A percentile compares a stretch with the other conserved stretches of the same genome.
Evolutionary conservation across 1,140 invertebrate species (phyloP).

Genomic region (Drosophila sp.): DNA sequence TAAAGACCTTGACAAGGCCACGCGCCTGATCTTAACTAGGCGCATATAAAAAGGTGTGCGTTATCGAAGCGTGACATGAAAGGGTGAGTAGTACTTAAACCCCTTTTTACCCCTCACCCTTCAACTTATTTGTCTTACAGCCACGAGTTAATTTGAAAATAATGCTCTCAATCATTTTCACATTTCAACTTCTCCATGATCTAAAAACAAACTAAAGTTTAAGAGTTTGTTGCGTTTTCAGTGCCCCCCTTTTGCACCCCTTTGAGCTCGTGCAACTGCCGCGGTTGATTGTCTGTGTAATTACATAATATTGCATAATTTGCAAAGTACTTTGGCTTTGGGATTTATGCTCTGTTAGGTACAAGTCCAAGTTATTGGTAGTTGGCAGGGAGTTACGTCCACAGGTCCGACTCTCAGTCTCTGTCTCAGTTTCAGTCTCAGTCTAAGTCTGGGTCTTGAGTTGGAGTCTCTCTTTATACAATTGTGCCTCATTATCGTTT

Average conservation of each 20-base stretch:
- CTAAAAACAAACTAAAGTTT: slow-evolving; percentile 14
- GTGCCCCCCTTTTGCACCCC: neutral
- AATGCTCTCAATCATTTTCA: slow-evolving; percentile 81
- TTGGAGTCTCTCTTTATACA: slow-evolving; percentile 15
- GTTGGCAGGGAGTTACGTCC: slow-evolving; percentile 3
- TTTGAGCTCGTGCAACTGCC: neutral
- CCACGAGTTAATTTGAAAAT: slow-evolving; percentile 82
- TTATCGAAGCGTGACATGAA: slow-evolving; percentile 35
- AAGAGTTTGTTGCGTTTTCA: slow-evolving; percentile 18
- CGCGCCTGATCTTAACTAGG: slow-evolving; percentile 25
- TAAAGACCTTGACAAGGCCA: slow-evolving; percentile 47
- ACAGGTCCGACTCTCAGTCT: neutral
- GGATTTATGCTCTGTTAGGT: slow-evolving; percentile 83
- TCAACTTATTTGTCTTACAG: slow-evolving; percentile 18
- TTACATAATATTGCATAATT: slow-evolving; percentile 83
- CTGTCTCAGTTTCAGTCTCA: neutral
- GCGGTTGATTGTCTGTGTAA: slow-evolving; percentile 76
- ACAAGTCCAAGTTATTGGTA: slow-evolving; percentile 36
- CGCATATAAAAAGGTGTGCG: slow-evolving; percentile 33
- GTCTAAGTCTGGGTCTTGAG: too few relatives aligned
- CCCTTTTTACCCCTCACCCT: neutral
- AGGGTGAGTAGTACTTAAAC: slow-evolving; percentile 24
- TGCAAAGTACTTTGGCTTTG: slow-evolving; percentile 77
- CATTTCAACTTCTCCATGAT: slow-evolving; percentile 57
- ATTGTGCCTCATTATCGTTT: slow-evolving; percentile 52